Evolutionary conservation across 1,140 invertebrate species (phyloP).

Genomic region (Drosophila aff.): DNA sequence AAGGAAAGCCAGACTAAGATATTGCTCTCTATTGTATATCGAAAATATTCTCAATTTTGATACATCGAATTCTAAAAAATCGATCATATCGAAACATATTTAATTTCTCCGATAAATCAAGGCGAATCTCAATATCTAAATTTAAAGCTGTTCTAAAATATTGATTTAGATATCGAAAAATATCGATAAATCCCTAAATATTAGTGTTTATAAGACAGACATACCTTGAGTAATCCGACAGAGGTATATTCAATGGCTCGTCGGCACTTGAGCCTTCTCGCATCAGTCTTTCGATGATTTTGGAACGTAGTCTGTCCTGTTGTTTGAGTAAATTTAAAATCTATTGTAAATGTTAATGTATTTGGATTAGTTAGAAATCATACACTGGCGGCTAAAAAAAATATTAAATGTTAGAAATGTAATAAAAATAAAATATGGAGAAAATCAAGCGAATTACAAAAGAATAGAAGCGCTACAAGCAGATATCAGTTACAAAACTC

Average conservation of each 20-base stretch:
- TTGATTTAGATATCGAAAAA: neutral
- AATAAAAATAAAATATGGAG: neutral
- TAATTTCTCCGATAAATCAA: neutral
- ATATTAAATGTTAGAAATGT: slow-evolving; percentile 19
- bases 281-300: slow-evolving; percentile 91
- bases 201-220: neutral
- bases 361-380: slow-evolving; percentile 79
- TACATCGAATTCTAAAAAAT: too few species aligned
- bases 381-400: slow-evolving; percentile 39
- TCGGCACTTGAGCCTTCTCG: slow-evolving; percentile 95
- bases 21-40: neutral
- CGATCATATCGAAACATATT: too few species aligned
- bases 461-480: neutral
- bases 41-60: neutral
- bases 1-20: neutral
- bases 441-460: neutral
- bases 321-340: slow-evolving; percentile 84
- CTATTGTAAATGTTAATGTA: slow-evolving; percentile 81
- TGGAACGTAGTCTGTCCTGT: slow-evolving; percentile 91
- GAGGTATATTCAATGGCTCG: slow-evolving; percentile 92
- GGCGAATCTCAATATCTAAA: neutral
- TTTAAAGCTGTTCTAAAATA: neutral
- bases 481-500: neutral
- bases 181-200: neutral
- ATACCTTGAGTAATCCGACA: slow-evolving; percentile 94